phyloP scores from a whole-genome alignment of 2,113 vertebrate genomes.

The Jaculus jaculus region DNA sequence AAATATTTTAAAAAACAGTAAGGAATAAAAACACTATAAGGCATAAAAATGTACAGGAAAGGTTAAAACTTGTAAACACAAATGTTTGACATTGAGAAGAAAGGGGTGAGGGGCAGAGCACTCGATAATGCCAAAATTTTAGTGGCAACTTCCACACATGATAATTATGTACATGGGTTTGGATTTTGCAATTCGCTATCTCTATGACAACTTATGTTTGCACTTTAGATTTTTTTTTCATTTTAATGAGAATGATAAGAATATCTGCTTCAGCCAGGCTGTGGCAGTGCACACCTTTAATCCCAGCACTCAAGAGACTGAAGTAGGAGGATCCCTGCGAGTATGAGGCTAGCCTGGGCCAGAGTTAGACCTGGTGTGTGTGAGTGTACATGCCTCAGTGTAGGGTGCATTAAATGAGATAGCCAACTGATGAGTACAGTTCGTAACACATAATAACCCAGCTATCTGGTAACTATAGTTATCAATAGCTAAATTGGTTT shows the following conservation, averaged over 20 bases:
- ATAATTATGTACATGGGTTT: slow-evolving; percentile 19
- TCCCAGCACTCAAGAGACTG: too few relatives aligned
- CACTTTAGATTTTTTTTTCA: slow-evolving; percentile 3
- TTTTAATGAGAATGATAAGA: slow-evolving; percentile 44
- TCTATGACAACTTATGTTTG: slow-evolving; percentile 26
- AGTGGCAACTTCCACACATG: background rate
- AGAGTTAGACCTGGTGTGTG: too few relatives aligned
- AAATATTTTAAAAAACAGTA: too few relatives aligned
- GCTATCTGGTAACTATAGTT: slow-evolving; percentile 20
- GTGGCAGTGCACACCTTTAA: too few relatives aligned
- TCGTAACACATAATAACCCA: slow-evolving; percentile 19
- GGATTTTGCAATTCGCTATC: background rate
- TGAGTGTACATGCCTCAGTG: background rate
- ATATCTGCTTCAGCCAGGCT: slow-evolving; percentile 9
- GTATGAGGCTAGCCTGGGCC: too few relatives aligned
- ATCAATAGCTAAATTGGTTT: background rate
- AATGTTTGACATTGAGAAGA: background rate
- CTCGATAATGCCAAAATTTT: slow-evolving; percentile 9
- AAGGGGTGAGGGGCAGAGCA: background rate
- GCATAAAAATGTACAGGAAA: background rate
- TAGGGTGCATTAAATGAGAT: slow-evolving; percentile 40
- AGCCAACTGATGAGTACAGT: slow-evolving; percentile 35
- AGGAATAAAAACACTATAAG: background rate
- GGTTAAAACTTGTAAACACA: too few relatives aligned
- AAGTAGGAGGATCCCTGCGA: too few relatives aligned